Conservation (phyloP, 2,888 invertebrate genomes). For the Polydrusus tereticollis region DNA sequence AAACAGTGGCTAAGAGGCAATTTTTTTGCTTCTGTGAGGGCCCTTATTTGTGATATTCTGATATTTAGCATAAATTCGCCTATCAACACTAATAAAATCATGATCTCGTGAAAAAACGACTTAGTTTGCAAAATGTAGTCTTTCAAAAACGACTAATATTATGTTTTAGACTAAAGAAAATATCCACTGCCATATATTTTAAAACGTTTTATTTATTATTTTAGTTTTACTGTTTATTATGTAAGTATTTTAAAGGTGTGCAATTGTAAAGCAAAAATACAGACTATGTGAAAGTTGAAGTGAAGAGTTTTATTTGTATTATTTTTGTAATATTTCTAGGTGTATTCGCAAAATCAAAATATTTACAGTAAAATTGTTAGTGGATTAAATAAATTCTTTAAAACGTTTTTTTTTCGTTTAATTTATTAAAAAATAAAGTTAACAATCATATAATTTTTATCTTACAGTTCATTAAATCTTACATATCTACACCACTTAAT, state of each 20-base stretch:
- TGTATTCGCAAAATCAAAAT: too few relatives aligned
- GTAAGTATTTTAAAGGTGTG: conserved; percentile 13
- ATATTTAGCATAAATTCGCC: conserved; percentile 2
- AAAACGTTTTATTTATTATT: neutral
- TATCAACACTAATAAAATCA: neutral
- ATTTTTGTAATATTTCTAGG: too few relatives aligned
- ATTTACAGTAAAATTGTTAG: too few relatives aligned
- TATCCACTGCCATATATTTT: conserved; percentile 18
- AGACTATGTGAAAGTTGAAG: neutral
- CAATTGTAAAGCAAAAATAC: conserved; percentile 18
- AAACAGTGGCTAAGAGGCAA: too few relatives aligned
- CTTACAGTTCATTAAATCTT: conserved; percentile 55
- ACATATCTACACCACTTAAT: conserved; percentile 36
- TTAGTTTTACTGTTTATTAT: neutral
- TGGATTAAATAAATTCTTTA: too few relatives aligned
- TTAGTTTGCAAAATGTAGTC: neutral
- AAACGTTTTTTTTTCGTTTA: conserved; percentile 9
- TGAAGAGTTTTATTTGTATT: too few relatives aligned
- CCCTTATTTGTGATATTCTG: neutral
- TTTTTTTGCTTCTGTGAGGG: neutral
- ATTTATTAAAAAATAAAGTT: conserved; percentile 49
- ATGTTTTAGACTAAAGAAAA: neutral
- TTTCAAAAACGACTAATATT: neutral
- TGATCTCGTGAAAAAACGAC: neutral
- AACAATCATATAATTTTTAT: conserved; percentile 56